These are phyloP conservation scores for Malurus cyaneus DNA, from an alignment of 2,113 vertebrate genomes.

Conservation along the genomic window DNA sequence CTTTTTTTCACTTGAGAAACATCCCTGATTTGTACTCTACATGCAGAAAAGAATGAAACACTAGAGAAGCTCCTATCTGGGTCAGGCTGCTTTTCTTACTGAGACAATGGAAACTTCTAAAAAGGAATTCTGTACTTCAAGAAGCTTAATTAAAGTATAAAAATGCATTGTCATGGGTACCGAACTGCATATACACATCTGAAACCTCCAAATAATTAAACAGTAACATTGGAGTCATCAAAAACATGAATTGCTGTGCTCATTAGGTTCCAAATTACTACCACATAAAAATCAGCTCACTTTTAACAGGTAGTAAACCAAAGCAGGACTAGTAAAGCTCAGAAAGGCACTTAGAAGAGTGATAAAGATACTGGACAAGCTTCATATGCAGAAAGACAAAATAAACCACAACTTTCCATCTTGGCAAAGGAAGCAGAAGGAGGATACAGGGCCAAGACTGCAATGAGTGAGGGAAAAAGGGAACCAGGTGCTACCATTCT, in stretches of 20 bases:
- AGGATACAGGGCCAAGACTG: neutral
- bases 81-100: slow-evolving; percentile 42
- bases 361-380: neutral
- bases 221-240: slow-evolving; percentile 40
- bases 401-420: neutral
- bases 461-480: neutral
- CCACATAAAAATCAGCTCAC: slow-evolving; percentile 30
- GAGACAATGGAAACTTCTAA: slow-evolving; percentile 36
- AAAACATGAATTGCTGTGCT: slow-evolving; percentile 10
- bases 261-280: slow-evolving; percentile 19
- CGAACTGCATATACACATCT: slow-evolving; percentile 4
- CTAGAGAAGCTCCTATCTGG: slow-evolving; percentile 29
- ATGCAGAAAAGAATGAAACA: neutral
- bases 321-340: neutral
- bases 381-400: neutral
- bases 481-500: neutral
- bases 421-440: neutral
- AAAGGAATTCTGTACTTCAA: slow-evolving; percentile 28
- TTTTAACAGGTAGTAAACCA: neutral
- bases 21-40: slow-evolving; percentile 25
- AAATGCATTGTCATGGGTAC: slow-evolving; percentile 54
- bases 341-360: neutral
- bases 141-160: slow-evolving; percentile 53
- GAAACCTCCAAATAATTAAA: slow-evolving; percentile 59
- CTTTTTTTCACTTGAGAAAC: slow-evolving; percentile 45